These are phyloP conservation scores for Zoanthus sociatus DNA, from an alignment of 92 coral and sea anemone genomes.

Conservation along the genomic window DNA sequence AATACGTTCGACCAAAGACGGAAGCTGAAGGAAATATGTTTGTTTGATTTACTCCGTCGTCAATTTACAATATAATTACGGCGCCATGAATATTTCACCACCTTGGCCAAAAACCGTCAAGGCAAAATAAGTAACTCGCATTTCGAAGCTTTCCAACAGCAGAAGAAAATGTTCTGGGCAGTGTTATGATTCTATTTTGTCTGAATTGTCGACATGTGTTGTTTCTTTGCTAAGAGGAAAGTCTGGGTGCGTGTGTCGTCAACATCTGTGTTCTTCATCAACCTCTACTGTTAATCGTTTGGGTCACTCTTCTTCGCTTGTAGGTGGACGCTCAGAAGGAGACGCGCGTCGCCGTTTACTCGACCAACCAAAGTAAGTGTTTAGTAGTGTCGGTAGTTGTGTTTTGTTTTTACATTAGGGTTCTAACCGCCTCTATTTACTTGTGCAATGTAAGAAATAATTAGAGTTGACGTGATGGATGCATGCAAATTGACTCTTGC, in stretches of 20 bases:
- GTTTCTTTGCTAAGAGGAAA: constrained; percentile 16
- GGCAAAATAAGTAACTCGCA: constrained; percentile 2
- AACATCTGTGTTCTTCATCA: constrained; percentile 47
- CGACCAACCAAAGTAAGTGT: constrained; percentile 75
- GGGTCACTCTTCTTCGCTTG: constrained; percentile 56
- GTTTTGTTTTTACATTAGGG: constrained; percentile 96
- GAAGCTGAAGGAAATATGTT: constrained; percentile 70
- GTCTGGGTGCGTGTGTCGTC: constrained; percentile 8
- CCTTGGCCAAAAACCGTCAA: constrained; percentile 72
- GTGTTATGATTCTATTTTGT: not conserved
- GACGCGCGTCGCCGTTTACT: constrained; percentile 70
- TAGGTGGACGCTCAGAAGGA: constrained; percentile 55
- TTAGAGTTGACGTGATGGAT: constrained; percentile 87
- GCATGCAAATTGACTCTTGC: constrained; percentile 69
- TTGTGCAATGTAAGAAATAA: constrained; percentile 94
- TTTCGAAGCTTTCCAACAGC: constrained; percentile 22
- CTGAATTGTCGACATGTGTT: not conserved
- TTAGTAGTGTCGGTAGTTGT: constrained; percentile 62
- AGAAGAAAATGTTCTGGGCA: constrained; percentile 20
- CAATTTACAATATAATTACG: constrained; percentile 98
- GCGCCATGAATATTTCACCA: constrained; percentile 96
- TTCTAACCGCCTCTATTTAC: constrained; percentile 88
- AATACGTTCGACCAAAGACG: constrained; percentile 32
- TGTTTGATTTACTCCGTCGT: constrained; percentile 95
- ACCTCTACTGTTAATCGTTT: constrained; percentile 38